Base-by-base conservation (phyloP, 1,140 invertebrate genomes). In the Cydia strobilella region DNA sequence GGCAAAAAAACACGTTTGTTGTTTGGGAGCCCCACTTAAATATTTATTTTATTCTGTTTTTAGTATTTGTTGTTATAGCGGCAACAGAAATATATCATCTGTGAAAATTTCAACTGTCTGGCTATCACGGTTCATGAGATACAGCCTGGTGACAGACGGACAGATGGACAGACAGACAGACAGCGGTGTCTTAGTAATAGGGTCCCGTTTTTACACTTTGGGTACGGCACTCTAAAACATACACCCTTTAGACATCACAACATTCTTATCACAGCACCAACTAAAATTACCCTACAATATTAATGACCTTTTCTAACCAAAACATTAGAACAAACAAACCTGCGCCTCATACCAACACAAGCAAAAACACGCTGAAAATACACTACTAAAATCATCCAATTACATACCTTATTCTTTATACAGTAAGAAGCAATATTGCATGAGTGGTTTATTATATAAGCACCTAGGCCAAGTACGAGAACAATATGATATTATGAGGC, bases 401-500 rank as follows among this genome's bases (percentile, higher is more conserved):
- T 51, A 0, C 2, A 13, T n/a, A n/a, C 48, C 48, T 51, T 51
- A 51, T 18, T 7, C 6, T 1, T 51, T 7, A 51, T n/a, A 18
- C 15, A 51, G n/a, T 18, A 51, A 51, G 48, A 2, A 0, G 6
- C n/a, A 51, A 18, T 18, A 51, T 48, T 1, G 7, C 7, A 3
- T 48, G 45, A 13, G 13, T 48, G 15, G 25, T 25, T 25, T n/a
- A n/a, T 51, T 51, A 2, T 51, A 51, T 51, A 18, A 18, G 15
- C 48, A 18, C 48, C 15, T 18, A 51, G 4, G 6, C n/a, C n/a
- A 48, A 48, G 42, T 13, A 48, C 48, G n/a, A 51, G n/a, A 51
- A 51, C 48, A 51, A 51, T 51, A 18, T 51, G 48, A 51, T 51
- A 18, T 51, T 51, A 51, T 51, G n/a, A 51, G 48, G 48, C 48